Evolutionary conservation across 92 coral and sea anemone genomes (phyloP), one percentile per base, ranked within the genome.

Genomic region (Micromussa lordhowensis): DNA sequence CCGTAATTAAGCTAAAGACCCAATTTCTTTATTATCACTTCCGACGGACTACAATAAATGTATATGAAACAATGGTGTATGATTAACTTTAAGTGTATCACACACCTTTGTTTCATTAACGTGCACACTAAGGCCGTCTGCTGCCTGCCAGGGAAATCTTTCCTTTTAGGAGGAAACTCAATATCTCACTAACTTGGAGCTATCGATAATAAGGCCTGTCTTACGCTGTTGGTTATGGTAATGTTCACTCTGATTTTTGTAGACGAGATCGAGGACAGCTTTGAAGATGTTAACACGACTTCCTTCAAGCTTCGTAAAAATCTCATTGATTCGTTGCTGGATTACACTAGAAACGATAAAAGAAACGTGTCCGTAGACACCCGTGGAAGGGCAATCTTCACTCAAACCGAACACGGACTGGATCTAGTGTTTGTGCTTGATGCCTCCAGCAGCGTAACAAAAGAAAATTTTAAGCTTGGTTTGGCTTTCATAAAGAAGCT

Each of bases 351-450:
- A 4, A 53, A 68, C 26, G 28, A 78, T 22, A 53, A 55, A 55
- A 51, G 24, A 11, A 54, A 30, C 21, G 30, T 22, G 16, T n/a
- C 16, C 29, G 92, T 83, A 16, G 91, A 92, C 72, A 14, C 86
- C 29, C 90, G 97, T n/a, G 92, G 90, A 44, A 92, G 97, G 73
- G 28, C 34, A 82, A 79, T 35, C 34, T 81, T 44, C 38, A 78
- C 72, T 83, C 82, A 17, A 68, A 63, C 5, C 83, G 87, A 36
- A 5, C 3, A 36, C 28, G 98, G 98, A 31, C 84, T 96, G 58
- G 98, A 96, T 64, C 91, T 96, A 4, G 93, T 96, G 44, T 92
- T 96, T 84, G 93, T 96, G 5, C 82, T 96, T 70, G 98, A 96
- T 91, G 92, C 96, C 29, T 96, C 98, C 3, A 89, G 93, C 64